Conservation (phyloP, 2,888 invertebrate species). For the Monopis laevigella region DNA sequence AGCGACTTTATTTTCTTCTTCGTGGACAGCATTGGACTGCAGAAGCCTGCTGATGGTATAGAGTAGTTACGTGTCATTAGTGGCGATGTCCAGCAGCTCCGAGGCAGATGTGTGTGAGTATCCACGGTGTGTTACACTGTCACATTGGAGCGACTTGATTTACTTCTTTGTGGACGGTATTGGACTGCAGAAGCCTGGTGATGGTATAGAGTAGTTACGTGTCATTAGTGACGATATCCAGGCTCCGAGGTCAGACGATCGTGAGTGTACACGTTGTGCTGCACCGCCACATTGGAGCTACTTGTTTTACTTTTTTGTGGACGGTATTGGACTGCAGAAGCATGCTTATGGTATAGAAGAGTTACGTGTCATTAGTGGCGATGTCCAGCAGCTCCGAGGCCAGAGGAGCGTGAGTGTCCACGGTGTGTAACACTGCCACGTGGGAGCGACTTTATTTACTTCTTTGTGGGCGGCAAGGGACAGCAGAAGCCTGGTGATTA, state of each 20-base stretch:
- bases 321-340: slow-evolving; percentile 29
- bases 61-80: background rate
- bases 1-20: slow-evolving; percentile 34
- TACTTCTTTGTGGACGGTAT: slow-evolving; percentile 35
- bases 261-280: slow-evolving; percentile 25
- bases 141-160: slow-evolving; percentile 28
- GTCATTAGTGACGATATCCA: too few relatives aligned
- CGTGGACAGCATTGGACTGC: slow-evolving; percentile 30
- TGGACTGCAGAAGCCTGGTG: too few relatives aligned
- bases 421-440: slow-evolving; percentile 26
- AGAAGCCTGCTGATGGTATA: too few relatives aligned
- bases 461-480: slow-evolving; percentile 34
- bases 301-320: slow-evolving; percentile 36
- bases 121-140: slow-evolving; percentile 26
- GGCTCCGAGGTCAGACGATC: too few relatives aligned
- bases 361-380: background rate
- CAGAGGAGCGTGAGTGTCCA: slow-evolving; percentile 26
- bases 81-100: slow-evolving; percentile 25
- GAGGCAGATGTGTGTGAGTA: slow-evolving; percentile 26
- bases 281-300: slow-evolving; percentile 27
- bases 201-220: too few relatives aligned
- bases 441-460: slow-evolving; percentile 33
- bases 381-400: slow-evolving; percentile 27
- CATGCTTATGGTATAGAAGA: too few relatives aligned
- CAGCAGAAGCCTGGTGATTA: too few relatives aligned